Conservation (phyloP, 2,797 vertebrate species). For the Phalanger gymnotis region DNA sequence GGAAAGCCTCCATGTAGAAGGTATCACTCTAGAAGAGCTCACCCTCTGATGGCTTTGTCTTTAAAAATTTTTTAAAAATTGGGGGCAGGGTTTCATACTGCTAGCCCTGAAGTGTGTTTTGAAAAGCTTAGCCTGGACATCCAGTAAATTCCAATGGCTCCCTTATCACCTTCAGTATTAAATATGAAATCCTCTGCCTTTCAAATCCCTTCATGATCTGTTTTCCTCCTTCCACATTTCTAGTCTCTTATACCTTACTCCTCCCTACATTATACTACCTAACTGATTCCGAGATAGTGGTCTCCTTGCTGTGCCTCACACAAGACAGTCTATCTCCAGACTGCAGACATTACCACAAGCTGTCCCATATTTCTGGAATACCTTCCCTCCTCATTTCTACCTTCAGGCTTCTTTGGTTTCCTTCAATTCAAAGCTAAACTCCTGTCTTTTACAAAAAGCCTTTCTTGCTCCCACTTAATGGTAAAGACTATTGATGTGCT, state of each 20-base stretch:
- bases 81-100: background rate
- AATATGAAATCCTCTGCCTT: background rate
- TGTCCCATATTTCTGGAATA: background rate
- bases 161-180: background rate
- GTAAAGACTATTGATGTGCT: background rate
- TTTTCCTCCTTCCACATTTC: background rate
- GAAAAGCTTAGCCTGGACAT: background rate
- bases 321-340: background rate
- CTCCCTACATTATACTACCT: background rate
- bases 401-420: background rate
- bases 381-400: background rate
- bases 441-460: background rate
- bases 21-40: background rate
- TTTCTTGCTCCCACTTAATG: background rate
- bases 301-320: background rate
- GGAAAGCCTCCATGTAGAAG: no score
- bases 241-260: background rate
- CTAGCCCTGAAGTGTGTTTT: background rate
- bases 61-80: background rate
- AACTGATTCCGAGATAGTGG: background rate
- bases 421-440: background rate
- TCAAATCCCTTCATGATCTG: background rate
- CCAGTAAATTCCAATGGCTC: background rate
- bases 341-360: background rate
- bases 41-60: background rate